These are phyloP conservation scores for Pogona vitticeps DNA, from an alignment of 2,113 vertebrate species.

Conservation along the genomic window DNA sequence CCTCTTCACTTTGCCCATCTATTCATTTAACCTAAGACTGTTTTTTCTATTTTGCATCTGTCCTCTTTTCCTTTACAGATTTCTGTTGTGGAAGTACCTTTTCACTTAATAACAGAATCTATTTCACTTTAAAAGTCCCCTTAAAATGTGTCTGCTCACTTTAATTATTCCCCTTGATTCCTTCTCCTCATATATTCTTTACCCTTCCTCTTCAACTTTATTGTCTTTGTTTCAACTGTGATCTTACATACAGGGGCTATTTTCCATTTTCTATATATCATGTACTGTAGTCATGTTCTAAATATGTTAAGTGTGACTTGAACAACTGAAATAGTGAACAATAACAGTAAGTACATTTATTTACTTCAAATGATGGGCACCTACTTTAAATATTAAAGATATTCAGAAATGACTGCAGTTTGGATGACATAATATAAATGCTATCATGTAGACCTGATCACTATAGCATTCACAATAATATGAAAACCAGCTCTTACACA, in stretches of 20 bases:
- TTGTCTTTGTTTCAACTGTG: not conserved
- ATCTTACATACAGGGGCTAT: not conserved
- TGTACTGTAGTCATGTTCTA: not conserved
- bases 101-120: not conserved
- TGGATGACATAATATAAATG: not conserved
- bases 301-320: not conserved
- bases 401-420: not conserved
- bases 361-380: not conserved
- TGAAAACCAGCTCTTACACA: not conserved
- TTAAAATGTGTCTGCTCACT: not conserved
- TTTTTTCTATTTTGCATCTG: not conserved
- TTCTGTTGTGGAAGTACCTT: not conserved
- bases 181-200: not conserved
- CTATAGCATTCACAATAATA: not conserved
- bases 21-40: not conserved
- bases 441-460: not conserved
- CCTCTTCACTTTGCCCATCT: not conserved
- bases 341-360: not conserved
- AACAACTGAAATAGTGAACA: not conserved
- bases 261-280: not conserved
- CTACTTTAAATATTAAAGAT: not conserved
- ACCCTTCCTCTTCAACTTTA: not conserved
- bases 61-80: not conserved
- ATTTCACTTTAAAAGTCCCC: not conserved
- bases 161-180: not conserved